Evolutionary conservation across 2,888 invertebrate species (phyloP).

Genomic region (Phalera bucephala): DNA sequence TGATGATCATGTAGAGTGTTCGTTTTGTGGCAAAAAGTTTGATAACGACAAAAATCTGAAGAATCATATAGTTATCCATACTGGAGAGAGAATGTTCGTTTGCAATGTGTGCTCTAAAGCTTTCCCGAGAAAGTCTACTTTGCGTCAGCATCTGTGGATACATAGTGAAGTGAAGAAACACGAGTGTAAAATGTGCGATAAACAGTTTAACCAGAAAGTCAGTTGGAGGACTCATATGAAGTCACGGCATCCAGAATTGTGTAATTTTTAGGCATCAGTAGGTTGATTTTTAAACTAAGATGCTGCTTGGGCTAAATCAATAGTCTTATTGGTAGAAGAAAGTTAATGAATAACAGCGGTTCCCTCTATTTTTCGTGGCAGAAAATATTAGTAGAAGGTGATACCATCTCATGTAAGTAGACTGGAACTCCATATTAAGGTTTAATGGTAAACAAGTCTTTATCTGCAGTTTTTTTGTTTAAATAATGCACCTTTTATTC

Average conservation of each 20-base stretch:
- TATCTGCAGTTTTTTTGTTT: too few relatives aligned
- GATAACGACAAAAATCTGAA: conserved; percentile 30
- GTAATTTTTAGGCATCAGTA: conserved; percentile 19
- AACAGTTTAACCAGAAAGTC: conserved; percentile 47
- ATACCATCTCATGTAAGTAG: too few relatives aligned
- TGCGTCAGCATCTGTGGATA: conserved; percentile 50
- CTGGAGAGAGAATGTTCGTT: conserved; percentile 39
- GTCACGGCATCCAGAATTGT: conserved; percentile 53
- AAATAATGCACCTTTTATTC: too few relatives aligned
- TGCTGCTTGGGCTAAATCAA: too few relatives aligned
- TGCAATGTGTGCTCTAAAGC: conserved; percentile 47
- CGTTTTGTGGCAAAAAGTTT: conserved; percentile 31
- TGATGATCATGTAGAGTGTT: conserved; percentile 25
- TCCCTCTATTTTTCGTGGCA: too few relatives aligned
- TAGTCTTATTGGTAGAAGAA: too few relatives aligned
- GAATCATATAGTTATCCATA: conserved; percentile 36
- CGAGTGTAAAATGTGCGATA: conserved; percentile 41
- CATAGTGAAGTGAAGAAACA: conserved; percentile 47
- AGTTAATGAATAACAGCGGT: too few relatives aligned
- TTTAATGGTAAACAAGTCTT: too few relatives aligned
- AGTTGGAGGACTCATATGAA: conserved; percentile 58
- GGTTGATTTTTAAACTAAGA: too few relatives aligned
- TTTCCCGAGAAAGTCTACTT: conserved; percentile 39
- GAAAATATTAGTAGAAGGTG: too few relatives aligned
- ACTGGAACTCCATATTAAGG: too few relatives aligned